These are phyloP conservation scores for Lepidothrix coronata DNA, from an alignment of 2,113 vertebrate genomes.

Conservation along the genomic window DNA sequence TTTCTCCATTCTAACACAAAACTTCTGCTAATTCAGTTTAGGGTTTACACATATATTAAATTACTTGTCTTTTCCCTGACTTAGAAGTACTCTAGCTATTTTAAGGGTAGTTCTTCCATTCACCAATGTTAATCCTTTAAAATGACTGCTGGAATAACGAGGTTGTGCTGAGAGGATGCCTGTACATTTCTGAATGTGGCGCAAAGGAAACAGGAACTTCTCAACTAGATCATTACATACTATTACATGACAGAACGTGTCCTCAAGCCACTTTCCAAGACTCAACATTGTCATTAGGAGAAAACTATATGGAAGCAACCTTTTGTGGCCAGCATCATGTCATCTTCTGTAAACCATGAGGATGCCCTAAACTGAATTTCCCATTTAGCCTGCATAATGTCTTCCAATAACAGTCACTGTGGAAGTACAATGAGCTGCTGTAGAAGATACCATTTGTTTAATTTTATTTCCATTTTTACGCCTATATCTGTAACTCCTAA, in stretches of 20 bases:
- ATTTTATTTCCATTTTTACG: conserved; percentile 27
- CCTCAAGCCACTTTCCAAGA: conserved; percentile 33
- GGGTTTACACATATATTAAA: neutral
- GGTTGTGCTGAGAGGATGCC: neutral
- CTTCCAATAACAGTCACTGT: neutral
- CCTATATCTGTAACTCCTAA: conserved; percentile 18
- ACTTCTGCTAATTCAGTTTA: neutral
- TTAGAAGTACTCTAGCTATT: neutral
- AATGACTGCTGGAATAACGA: neutral
- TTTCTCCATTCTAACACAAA: conserved; percentile 18
- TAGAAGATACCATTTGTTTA: neutral
- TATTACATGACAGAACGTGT: neutral
- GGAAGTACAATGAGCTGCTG: neutral
- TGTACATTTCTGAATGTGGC: neutral
- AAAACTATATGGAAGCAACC: conserved; percentile 47
- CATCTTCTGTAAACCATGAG: conserved; percentile 1
- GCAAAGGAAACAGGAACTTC: conserved; percentile 9
- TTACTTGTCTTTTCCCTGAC: neutral
- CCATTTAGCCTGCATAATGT: neutral
- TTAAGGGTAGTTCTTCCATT: neutral
- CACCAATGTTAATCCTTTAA: neutral
- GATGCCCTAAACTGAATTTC: neutral
- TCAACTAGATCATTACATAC: conserved; percentile 32
- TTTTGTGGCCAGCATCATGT: conserved; percentile 32
- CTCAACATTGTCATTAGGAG: conserved; percentile 44